Evolutionary conservation across 1,140 invertebrate genomes (phyloP), one percentile per base, ranked within the genome.

Genomic region (Drosophila obscura): DNA sequence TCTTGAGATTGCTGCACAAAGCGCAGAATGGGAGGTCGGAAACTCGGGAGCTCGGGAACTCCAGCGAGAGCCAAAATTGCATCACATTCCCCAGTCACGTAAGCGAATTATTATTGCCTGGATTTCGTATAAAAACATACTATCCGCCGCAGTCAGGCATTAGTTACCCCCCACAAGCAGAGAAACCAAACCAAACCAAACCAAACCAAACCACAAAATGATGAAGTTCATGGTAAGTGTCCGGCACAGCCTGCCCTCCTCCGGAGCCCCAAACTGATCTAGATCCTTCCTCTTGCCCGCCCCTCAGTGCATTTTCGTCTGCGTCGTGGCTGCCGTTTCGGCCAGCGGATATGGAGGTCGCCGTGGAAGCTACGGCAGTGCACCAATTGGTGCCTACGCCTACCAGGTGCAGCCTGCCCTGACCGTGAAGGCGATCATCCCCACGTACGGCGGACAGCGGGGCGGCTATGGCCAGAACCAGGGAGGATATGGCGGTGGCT

Each of bases 151-250:
- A 80, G 22, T 80, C 26, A 75, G 71, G 76, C 82, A 85, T 85
- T 85, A 85, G 82, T 85, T 85, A 76, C 24, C 59, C 63, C 59
- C 66, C 11, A 0, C 50, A 62, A 50, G 62, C 73, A 87, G 56
- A 78, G 78, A 78, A 75, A 82, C 68, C 72, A 78, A 81, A 16
- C 58, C 66, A 73, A 56, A 43, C 58, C 66, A 73, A 56, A 43
- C 16, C 43, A 49, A 28, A 56, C 16, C 43, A 49, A 22, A 56
- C 41, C 56, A 22, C 76, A 84, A 63, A 76, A 85, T 85, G 82
- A 82, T 85, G 82, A 85, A 85, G 83, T 85, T 68, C 71, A 82
- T 85, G 83, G 82, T 85, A 67, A 85, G 82, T 82, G 1, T 44
- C 26, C 13, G 2, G 13, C 19, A 16, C 1, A 39, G 50, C 53